Evolutionary conservation across 2,113 vertebrate genomes (phyloP).

Genomic region (Brienomyrus longianalis): DNA sequence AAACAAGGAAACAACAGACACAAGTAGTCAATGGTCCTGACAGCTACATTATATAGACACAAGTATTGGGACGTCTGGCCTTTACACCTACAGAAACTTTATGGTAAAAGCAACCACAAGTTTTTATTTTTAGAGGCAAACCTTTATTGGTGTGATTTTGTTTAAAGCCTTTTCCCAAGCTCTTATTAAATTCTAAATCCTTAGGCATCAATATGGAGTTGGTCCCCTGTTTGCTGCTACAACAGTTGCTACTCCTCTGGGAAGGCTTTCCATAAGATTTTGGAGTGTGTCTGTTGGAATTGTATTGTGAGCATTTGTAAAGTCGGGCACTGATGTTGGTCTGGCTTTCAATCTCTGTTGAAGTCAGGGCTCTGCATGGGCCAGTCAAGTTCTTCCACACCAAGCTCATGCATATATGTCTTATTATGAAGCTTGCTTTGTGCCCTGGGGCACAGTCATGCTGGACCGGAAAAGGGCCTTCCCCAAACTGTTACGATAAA

Average conservation of each 20-base stretch:
- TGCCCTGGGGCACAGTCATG: background rate
- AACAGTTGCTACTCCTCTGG: background rate
- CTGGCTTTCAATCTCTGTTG: background rate
- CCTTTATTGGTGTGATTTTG: background rate
- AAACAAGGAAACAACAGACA: background rate
- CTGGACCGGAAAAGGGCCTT: background rate
- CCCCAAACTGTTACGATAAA: background rate
- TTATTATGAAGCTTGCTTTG: background rate
- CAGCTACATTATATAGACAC: background rate
- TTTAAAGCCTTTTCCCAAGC: background rate
- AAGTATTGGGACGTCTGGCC: background rate
- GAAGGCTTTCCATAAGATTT: background rate
- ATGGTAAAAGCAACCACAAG: background rate
- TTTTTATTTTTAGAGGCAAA: background rate
- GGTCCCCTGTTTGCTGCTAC: background rate
- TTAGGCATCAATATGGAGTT: background rate
- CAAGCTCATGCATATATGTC: background rate
- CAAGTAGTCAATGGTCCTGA: background rate
- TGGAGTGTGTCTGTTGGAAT: background rate
- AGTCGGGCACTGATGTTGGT: background rate
- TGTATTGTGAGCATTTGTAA: background rate
- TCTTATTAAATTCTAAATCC: background rate
- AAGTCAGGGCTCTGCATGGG: background rate
- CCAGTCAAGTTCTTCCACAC: background rate
- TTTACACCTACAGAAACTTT: background rate